Percentiles rank a stretch among this genome's conserved stretches.
These are phyloP conservation scores for Andrena hattorfiana DNA, from an alignment of 2,888 invertebrate species.

Conservation along the genomic window DNA sequence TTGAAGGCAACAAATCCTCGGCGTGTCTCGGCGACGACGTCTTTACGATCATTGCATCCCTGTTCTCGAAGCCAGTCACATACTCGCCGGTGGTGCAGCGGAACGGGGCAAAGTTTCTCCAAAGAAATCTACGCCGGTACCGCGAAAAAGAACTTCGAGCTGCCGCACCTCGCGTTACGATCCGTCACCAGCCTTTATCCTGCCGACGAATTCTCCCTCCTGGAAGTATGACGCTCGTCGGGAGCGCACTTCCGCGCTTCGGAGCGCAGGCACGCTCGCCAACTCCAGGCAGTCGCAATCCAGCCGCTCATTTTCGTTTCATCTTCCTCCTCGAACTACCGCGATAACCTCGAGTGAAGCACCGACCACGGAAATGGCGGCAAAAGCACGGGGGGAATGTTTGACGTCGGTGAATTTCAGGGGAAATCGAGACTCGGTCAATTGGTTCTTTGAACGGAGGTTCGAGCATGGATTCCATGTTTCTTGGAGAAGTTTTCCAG, in stretches of 20 bases:
- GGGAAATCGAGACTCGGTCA: background rate
- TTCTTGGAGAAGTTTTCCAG: no score
- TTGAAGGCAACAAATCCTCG: constrained; percentile 18
- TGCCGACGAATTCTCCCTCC: background rate
- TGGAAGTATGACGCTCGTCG: constrained; percentile 4
- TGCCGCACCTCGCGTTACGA: constrained; percentile 10
- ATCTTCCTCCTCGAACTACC: no score
- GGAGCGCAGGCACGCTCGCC: no score
- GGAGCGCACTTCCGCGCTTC: no score
- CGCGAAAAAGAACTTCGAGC: background rate
- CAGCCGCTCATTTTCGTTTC: background rate
- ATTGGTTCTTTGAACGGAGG: background rate
- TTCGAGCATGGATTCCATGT: background rate
- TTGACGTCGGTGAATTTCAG: constrained; percentile 45
- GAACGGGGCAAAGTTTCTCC: background rate
- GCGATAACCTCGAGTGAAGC: no score
- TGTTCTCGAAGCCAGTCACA: background rate
- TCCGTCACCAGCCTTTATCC: constrained; percentile 2
- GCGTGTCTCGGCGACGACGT: background rate
- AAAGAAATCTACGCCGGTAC: constrained; percentile 7
- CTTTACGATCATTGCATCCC: background rate
- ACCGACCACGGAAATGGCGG: no score
- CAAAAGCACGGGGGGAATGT: background rate
- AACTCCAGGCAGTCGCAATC: no score
- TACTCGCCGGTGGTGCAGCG: constrained; percentile 7